A percentile compares a stretch with the other conserved stretches of the same genome.
phyloP scores from a whole-genome alignment of 2,888 invertebrate genomes.

The Apodemia duryi region DNA sequence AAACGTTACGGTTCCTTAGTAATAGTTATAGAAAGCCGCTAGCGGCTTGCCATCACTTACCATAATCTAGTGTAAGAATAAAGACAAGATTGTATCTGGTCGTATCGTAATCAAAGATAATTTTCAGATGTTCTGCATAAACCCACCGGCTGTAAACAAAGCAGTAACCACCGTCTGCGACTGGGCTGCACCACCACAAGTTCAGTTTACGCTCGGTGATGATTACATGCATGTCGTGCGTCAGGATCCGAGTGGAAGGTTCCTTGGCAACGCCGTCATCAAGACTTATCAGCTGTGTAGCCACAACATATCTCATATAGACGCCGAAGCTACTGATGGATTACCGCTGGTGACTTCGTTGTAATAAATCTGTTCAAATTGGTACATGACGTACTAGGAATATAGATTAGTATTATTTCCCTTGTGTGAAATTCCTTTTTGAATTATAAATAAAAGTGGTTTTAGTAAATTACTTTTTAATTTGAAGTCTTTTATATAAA shows the following conservation, averaged over 20 bases:
- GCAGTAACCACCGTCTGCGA: constrained; percentile 59
- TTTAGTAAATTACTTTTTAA: too few relatives aligned
- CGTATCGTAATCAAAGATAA: not conserved
- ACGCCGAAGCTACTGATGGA: constrained; percentile 3
- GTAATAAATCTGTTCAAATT: not conserved
- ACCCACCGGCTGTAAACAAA: constrained; percentile 53
- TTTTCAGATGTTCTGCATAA: constrained; percentile 58
- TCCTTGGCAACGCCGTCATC: constrained; percentile 56
- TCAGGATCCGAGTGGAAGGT: constrained; percentile 52
- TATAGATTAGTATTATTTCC: too few relatives aligned
- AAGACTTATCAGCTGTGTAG: constrained; percentile 57
- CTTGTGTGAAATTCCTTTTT: too few relatives aligned
- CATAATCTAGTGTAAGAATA: too few relatives aligned
- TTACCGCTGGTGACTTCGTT: not conserved
- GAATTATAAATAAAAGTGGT: too few relatives aligned
- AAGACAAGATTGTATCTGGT: too few relatives aligned
- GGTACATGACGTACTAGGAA: too few relatives aligned
- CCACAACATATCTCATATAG: constrained; percentile 41
- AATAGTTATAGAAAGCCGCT: too few relatives aligned
- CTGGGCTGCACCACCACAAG: constrained; percentile 62
- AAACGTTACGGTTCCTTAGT: too few relatives aligned
- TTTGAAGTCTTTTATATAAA: too few relatives aligned
- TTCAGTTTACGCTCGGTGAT: constrained; percentile 58
- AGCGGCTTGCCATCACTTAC: too few relatives aligned
- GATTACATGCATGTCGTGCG: constrained; percentile 61